These are phyloP conservation scores for Microcebus ravelobensis DNA, from an alignment of 2,113 vertebrate genomes.

Conservation along the genomic window DNA sequence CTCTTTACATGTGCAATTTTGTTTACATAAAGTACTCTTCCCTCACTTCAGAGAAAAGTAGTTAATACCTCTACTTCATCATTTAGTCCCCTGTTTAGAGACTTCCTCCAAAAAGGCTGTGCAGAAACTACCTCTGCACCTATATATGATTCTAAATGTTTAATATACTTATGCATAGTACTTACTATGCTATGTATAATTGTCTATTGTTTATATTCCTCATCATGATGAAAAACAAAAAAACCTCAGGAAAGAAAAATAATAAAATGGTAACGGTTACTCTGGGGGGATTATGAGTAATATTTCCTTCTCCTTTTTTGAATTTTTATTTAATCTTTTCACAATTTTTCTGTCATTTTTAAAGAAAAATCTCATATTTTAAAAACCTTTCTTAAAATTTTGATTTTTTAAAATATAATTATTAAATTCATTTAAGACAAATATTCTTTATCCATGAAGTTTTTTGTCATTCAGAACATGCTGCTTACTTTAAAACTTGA, in stretches of 20 bases:
- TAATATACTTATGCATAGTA: background rate
- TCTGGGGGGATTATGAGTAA: background rate
- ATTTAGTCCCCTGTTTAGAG: background rate
- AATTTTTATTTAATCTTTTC: background rate
- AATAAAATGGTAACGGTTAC: background rate
- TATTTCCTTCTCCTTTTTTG: background rate
- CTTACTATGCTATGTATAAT: background rate
- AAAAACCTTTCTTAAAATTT: background rate
- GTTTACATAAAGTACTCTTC: conserved; percentile 11
- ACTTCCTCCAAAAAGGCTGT: conserved; percentile 1
- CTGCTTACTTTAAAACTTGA: conserved; percentile 34
- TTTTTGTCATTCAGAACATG: conserved; percentile 3
- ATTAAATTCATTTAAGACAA: conserved; percentile 45
- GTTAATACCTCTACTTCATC: background rate
- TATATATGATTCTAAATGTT: background rate
- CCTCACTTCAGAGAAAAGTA: background rate
- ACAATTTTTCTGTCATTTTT: conserved; percentile 25
- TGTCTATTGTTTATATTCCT: background rate
- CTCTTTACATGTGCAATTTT: conserved; percentile 1
- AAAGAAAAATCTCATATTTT: conserved; percentile 19
- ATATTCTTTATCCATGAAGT: background rate
- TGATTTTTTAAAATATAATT: conserved; percentile 15
- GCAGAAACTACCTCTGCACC: background rate
- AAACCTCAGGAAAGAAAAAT: background rate
- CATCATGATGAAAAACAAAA: background rate